Conservation (phyloP, 2,888 invertebrate species). For the Masnerella sp. region DNA sequence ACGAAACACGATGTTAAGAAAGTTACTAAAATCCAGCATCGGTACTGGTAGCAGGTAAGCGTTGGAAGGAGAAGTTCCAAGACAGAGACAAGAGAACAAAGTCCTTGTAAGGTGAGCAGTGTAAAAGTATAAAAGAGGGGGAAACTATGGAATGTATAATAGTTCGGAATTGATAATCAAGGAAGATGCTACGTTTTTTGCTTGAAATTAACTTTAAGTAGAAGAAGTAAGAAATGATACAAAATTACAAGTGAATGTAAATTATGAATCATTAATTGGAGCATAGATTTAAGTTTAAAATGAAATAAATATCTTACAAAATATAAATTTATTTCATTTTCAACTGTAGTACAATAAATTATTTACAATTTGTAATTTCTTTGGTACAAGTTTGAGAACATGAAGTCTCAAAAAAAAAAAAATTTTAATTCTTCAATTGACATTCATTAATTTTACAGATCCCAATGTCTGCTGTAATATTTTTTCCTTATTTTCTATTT, state of each 20-base stretch:
- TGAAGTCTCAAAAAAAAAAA: neutral
- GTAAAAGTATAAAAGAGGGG: constrained; percentile 1
- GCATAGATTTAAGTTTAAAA: no score
- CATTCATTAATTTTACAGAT: constrained; percentile 5
- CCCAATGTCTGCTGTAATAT: constrained; percentile 1
- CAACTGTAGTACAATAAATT: neutral
- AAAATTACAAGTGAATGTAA: no score
- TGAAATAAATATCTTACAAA: neutral
- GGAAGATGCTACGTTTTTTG: no score
- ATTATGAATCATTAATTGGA: no score
- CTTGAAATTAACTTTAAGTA: no score
- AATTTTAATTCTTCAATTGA: neutral
- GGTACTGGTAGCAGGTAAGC: constrained; percentile 20
- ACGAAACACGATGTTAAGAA: constrained; percentile 37
- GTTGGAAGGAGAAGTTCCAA: constrained; percentile 36
- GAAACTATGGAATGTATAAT: neutral
- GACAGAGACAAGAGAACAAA: constrained; percentile 33
- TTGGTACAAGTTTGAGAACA: neutral
- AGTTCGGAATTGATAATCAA: no score
- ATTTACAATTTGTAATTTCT: neutral
- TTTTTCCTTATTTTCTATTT: constrained; percentile 3
- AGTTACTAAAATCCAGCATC: constrained; percentile 36
- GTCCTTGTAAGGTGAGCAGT: constrained; percentile 49
- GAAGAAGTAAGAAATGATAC: no score
- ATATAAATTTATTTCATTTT: constrained; percentile 3